Evolutionary conservation across 2,888 invertebrate genomes (phyloP), one percentile per base, ranked within the genome.

Genomic region (Escarpia spicata): DNA sequence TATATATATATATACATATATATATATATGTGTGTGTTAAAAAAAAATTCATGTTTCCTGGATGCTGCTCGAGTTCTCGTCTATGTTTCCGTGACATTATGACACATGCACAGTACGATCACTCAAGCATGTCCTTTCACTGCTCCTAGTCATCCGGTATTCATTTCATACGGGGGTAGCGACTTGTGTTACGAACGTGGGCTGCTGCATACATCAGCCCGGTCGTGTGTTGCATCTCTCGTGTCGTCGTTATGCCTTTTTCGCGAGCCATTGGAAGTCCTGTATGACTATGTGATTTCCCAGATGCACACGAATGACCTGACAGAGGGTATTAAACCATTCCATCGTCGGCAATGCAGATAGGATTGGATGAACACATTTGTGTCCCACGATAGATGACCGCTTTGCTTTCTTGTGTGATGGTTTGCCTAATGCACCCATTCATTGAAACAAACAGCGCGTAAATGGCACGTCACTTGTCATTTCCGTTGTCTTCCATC

Each of bases 331-430:
- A n/a, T 75, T 75, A 75, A 75, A 75, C 26, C 75, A 75, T 75
- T 75, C 75, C 75, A 75, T 4, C n/a, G 75, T 75, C 75, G n/a
- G 75, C 75, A 75, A 75, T 75, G 75, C 75, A 75, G n/a, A 75
- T 75, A 75, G 75, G 75, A 75, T 75, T 75, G 75, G 75, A 75
- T 75, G 75, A 75, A 75, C 75, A 75, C 75, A 75, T n/a, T 75
- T 75, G 75, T 75, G 75, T 75, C 75, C 26, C 75, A 75, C 75
- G n/a, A 75, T n/a, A 75, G 75, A n/a, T 19, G 75, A 26, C 75
- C 75, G 75, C n/a, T 75, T 75, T 75, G 75, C 75, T 75, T 75
- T 75, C 75, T 75, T 19, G 19, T 26, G n/a, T 75, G 75, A 75
- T 75, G 75, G 19, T 75, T 75, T n/a, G 75, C 75, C 26, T 75